Base-by-base conservation (phyloP, 2,888 invertebrate genomes). In the Pollenia labialis region DNA sequence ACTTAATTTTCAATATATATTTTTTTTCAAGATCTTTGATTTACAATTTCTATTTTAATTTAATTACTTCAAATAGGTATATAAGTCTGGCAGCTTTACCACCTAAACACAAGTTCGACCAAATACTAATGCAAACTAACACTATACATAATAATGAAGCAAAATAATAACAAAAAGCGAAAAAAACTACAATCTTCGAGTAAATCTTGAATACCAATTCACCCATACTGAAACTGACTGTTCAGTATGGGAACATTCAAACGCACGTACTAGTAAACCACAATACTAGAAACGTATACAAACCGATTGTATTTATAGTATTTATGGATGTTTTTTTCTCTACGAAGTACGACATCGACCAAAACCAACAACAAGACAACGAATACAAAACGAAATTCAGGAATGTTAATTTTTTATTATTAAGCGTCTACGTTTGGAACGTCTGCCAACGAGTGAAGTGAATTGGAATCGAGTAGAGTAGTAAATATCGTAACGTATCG, bases 131-230 rank as follows among this genome's bases (percentile, higher is more conserved):
- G 12, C 52, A 79, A 81, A 75, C 76, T 72, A 82, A 72, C 52
- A 76, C 85, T 80, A 85, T 23, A 23, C 23, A 23, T 86, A 72
- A 58, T 77, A 68, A 62, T 48, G 32, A 48, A 75, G 48, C 23
- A 42, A 54, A 72, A 54, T 52, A 52, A 56, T 71, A 54, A 68
- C 4, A 50, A 77, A 81, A 18, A 69, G 76, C 12, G 60, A 56
- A 46, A 32, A 58, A 64, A 52, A 77, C 72, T 52, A 74, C 81
- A 80, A 87, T 77, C 76, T 76, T 68, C 46, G 77, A 80, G 64
- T 77, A 88, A 81, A 81, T 85, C 81, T 84, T 87, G 58, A 87
- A 81, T 85, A 87, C 83, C 64, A 72, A 76, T 81, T 83, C 85
- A 79, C 76, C 66, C 85, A 77, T 77, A 71, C 80, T 64, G 48